These are phyloP conservation scores for Astreopora myriophthalma DNA, from an alignment of 64 coral and sea anemone species.

Conservation along the genomic window DNA sequence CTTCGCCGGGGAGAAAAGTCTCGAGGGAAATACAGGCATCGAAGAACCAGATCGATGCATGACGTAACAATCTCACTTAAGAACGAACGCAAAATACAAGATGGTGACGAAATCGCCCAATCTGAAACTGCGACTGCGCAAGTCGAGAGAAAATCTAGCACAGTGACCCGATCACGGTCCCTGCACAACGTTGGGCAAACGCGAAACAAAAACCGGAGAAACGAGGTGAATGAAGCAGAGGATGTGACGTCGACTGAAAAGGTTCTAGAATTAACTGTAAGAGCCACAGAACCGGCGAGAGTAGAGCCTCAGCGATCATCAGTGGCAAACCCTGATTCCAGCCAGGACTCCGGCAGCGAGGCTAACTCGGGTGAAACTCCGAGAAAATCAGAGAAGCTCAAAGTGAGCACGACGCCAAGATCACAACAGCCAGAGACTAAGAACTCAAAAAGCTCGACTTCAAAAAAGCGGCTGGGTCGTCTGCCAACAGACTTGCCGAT, in stretches of 20 bases:
- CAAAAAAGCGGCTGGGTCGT: not conserved
- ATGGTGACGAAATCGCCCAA: not conserved
- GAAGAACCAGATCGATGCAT: conserved; percentile 31
- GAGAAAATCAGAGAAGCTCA: not conserved
- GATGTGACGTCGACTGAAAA: not conserved
- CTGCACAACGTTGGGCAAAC: not conserved
- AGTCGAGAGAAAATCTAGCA: not conserved
- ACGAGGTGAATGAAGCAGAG: conserved; percentile 10
- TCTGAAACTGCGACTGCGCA: not conserved
- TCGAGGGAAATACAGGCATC: not conserved
- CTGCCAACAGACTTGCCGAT: conserved; percentile 18
- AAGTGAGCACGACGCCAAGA: not conserved
- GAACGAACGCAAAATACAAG: not conserved
- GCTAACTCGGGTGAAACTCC: not conserved
- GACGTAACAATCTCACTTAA: conserved; percentile 7
- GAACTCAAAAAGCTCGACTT: not conserved
- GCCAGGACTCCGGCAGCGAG: not conserved
- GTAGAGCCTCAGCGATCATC: not conserved
- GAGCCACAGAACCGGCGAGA: not conserved
- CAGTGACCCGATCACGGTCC: not conserved
- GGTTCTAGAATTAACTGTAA: not conserved
- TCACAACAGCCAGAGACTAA: not conserved
- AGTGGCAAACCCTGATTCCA: not conserved
- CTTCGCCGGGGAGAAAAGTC: conserved; percentile 22
- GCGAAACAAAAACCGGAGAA: not conserved